Conservation (phyloP, 53 echinoderm and acorn worm species). For the Arbacia lixula region DNA sequence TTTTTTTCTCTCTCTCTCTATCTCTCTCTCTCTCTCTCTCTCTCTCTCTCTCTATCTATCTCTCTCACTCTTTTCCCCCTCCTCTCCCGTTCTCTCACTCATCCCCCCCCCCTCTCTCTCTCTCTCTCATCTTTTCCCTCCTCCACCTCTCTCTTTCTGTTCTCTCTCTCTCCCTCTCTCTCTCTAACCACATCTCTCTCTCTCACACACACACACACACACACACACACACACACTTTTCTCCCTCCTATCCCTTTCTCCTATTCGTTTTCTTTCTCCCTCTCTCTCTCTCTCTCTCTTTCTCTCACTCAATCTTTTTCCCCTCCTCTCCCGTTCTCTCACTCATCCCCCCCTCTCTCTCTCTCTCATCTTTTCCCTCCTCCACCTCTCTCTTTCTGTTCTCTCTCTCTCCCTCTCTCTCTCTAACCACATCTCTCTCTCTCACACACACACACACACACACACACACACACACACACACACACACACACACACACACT, state of each 20-base stretch:
- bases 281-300: not conserved
- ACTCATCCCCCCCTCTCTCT: not conserved
- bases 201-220: not conserved
- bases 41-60: not conserved
- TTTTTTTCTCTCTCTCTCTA: not conserved
- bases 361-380: too few species aligned
- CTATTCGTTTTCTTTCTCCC: not conserved
- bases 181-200: not conserved
- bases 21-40: not conserved
- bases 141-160: not conserved
- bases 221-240: too few species aligned
- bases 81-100: too few species aligned
- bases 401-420: not conserved
- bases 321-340: not conserved
- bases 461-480: not conserved
- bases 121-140: too few species aligned
- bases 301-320: not conserved
- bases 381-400: not conserved
- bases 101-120: not conserved
- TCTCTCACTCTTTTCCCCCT: too few species aligned
- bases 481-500: not conserved
- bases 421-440: not conserved
- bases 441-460: not conserved
- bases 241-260: not conserved
- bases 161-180: not conserved